phyloP scores from a whole-genome alignment of 2,888 invertebrate genomes.

The Monoplex corrugatus region DNA sequence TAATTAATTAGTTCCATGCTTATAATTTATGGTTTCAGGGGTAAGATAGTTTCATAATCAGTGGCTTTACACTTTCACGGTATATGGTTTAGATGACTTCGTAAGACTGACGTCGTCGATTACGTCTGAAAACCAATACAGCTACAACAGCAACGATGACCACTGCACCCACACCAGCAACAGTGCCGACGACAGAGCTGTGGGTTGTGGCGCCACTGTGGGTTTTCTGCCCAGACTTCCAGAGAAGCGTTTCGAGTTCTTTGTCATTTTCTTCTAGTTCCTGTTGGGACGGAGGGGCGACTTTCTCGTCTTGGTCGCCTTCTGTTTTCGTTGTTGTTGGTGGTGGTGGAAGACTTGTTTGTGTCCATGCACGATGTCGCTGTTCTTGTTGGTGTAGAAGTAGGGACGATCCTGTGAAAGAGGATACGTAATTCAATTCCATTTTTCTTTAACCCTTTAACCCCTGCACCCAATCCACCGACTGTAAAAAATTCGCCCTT shows the following conservation, averaged over 20 bases:
- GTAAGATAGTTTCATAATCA: too few relatives aligned
- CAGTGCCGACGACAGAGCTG: not conserved
- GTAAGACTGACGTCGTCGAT: not conserved
- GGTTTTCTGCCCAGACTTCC: not conserved
- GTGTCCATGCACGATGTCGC: not conserved
- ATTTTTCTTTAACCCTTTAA: too few relatives aligned
- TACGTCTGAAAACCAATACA: not conserved
- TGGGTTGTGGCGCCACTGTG: not conserved
- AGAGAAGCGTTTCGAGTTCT: not conserved
- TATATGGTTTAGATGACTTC: not conserved
- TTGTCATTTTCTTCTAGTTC: not conserved
- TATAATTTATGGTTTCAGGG: too few relatives aligned
- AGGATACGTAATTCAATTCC: too few relatives aligned
- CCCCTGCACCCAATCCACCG: too few relatives aligned
- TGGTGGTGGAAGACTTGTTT: too few relatives aligned
- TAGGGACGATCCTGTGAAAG: conserved; percentile 54
- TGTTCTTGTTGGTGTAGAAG: conserved; percentile 58
- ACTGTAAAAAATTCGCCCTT: too few relatives aligned
- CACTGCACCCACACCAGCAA: not conserved
- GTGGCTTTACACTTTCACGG: too few relatives aligned
- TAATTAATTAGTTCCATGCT: too few relatives aligned
- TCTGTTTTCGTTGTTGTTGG: not conserved
- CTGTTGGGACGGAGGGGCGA: not conserved
- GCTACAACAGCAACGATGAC: conserved; percentile 15
- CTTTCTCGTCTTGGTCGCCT: not conserved